A percentile compares a stretch with the other conserved stretches of the same genome.
phyloP scores from a whole-genome alignment of 2,888 invertebrate genomes.

The Sarcophaga carnaria region DNA sequence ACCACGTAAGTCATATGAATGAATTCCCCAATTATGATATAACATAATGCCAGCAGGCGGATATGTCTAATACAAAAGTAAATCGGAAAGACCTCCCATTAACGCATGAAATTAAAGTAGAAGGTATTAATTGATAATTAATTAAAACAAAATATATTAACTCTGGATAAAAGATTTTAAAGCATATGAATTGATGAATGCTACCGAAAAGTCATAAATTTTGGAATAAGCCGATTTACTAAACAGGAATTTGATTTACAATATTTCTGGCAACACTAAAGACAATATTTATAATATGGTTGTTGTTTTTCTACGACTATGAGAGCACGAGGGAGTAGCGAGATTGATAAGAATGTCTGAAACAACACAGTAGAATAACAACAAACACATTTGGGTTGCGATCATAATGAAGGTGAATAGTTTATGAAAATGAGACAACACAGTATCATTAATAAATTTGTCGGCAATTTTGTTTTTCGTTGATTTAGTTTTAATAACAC shows the following conservation, averaged over 20 bases:
- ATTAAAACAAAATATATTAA: too few species aligned
- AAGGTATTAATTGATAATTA: too few species aligned
- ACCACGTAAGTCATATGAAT: too few species aligned
- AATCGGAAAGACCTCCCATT: too few species aligned
- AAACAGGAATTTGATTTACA: not conserved
- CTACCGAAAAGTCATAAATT: not conserved
- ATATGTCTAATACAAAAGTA: too few species aligned
- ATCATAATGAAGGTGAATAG: constrained; percentile 4
- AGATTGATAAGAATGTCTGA: constrained; percentile 7
- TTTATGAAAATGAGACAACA: not conserved
- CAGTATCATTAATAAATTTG: constrained; percentile 16
- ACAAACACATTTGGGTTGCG: not conserved
- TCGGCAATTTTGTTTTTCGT: constrained; percentile 22
- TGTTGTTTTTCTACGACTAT: not conserved
- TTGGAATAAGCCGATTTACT: not conserved
- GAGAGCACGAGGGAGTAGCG: not conserved
- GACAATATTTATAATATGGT: not conserved
- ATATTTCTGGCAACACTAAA: not conserved
- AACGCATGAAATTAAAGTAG: too few species aligned
- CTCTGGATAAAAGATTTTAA: not conserved
- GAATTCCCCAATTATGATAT: too few species aligned
- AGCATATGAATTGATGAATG: not conserved
- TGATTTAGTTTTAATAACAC: not conserved
- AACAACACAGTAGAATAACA: constrained; percentile 1
- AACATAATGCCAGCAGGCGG: too few species aligned